phyloP scores from a whole-genome alignment of 2,797 vertebrate species.

The Craterocephalus amniculus region DNA sequence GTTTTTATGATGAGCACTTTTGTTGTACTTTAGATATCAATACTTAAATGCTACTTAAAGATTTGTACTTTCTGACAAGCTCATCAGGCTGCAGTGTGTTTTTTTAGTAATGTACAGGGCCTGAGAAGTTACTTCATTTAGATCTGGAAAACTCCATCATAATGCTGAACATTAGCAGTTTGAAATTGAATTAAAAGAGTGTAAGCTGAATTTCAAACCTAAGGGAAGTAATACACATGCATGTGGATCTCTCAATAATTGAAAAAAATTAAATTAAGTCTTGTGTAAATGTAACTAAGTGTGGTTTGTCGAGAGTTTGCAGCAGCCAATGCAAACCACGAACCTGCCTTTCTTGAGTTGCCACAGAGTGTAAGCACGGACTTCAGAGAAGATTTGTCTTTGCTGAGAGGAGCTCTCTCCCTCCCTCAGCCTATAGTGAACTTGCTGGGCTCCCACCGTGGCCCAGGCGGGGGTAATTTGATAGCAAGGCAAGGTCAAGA shows the following conservation, averaged over 20 bases:
- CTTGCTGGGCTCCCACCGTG: conserved; percentile 69
- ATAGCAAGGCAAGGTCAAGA: conserved; percentile 82
- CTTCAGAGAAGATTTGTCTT: conserved; percentile 48
- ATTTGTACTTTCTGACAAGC: background rate
- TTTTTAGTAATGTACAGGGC: background rate
- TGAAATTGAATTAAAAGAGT: background rate
- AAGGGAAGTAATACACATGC: background rate
- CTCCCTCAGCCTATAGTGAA: conserved; percentile 54
- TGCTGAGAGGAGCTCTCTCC: conserved; percentile 35
- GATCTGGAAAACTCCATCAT: background rate
- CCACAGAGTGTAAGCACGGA: conserved; percentile 49
- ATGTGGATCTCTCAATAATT: conserved; percentile 4
- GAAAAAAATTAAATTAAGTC: conserved; percentile 12
- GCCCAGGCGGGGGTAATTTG: conserved; percentile 77
- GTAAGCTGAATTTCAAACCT: background rate
- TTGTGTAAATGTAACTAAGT: conserved; percentile 27
- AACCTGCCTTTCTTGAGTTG: conserved; percentile 35
- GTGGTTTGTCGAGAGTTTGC: conserved; percentile 45
- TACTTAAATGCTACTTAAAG: background rate
- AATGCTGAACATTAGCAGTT: no score
- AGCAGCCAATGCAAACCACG: conserved; percentile 37
- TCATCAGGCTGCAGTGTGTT: background rate
- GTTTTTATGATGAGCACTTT: background rate
- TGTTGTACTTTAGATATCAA: background rate
- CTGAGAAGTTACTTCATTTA: background rate